These are phyloP conservation scores for Acinonyx jubatus DNA, from an alignment of 2,113 vertebrate genomes.

Conservation along the genomic window DNA sequence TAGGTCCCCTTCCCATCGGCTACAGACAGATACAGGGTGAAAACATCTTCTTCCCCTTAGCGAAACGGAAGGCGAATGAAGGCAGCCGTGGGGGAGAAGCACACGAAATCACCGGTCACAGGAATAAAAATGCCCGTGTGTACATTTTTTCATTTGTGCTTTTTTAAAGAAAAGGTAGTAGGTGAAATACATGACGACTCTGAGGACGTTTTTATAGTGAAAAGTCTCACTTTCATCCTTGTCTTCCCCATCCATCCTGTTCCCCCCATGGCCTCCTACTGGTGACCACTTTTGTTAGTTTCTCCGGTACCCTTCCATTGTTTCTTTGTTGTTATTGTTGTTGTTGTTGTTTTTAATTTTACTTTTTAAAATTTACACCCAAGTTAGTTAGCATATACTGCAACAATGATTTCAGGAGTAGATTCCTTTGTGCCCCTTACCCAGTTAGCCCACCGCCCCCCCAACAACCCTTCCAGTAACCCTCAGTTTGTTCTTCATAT, in stretches of 20 bases:
- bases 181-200: not conserved
- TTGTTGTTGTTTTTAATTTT: no score
- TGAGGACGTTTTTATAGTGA: not conserved
- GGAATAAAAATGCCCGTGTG: not conserved
- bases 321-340: not conserved
- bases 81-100: rapidly evolving
- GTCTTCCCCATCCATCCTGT: not conserved
- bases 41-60: not conserved
- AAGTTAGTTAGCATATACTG: no score
- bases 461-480: no score
- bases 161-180: not conserved
- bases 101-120: not conserved
- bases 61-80: not conserved
- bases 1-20: not conserved
- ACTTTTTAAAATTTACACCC: no score
- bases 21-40: not conserved
- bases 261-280: not conserved
- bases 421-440: no score
- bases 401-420: no score
- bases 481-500: no score
- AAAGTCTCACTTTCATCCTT: not conserved
- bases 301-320: not conserved
- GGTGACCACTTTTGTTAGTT: not conserved
- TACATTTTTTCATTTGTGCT: not conserved
- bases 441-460: no score